Conservation (phyloP, 2,797 vertebrate genomes). For the Anniella stebbinsi region DNA sequence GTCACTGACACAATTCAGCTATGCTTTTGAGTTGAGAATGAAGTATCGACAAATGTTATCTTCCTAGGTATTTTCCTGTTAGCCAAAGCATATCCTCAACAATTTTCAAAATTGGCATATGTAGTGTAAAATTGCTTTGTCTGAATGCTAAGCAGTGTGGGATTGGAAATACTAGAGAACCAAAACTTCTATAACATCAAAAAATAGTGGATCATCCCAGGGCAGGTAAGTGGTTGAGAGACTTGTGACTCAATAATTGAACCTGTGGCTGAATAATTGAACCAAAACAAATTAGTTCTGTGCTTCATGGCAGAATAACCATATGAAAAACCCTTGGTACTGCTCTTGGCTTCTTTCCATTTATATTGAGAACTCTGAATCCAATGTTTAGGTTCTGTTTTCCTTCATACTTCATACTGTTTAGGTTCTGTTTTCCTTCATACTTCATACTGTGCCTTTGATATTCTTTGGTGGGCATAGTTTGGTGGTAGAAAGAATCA, state of each 20-base stretch:
- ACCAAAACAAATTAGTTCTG: not conserved
- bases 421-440: too few species aligned
- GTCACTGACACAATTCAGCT: not conserved
- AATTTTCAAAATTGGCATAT: not conserved
- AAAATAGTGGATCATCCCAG: not conserved
- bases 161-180: not conserved
- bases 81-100: not conserved
- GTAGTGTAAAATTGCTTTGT: not conserved
- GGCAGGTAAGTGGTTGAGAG: not conserved
- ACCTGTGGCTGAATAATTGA: too few species aligned
- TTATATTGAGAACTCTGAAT: not conserved
- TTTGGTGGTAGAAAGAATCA: too few species aligned
- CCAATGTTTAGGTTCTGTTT: not conserved
- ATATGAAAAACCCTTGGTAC: not conserved
- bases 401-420: not conserved
- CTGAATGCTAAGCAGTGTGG: too few species aligned
- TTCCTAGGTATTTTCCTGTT: conserved; percentile 2
- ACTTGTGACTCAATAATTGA: not conserved
- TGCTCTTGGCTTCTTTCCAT: not conserved
- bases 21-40: conserved; percentile 7
- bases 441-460: too few species aligned
- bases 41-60: not conserved
- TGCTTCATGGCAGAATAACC: not conserved
- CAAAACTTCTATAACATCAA: not conserved
- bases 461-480: not conserved